Conservation (phyloP, 1,140 invertebrate species). For the Eciton burchellii region DNA sequence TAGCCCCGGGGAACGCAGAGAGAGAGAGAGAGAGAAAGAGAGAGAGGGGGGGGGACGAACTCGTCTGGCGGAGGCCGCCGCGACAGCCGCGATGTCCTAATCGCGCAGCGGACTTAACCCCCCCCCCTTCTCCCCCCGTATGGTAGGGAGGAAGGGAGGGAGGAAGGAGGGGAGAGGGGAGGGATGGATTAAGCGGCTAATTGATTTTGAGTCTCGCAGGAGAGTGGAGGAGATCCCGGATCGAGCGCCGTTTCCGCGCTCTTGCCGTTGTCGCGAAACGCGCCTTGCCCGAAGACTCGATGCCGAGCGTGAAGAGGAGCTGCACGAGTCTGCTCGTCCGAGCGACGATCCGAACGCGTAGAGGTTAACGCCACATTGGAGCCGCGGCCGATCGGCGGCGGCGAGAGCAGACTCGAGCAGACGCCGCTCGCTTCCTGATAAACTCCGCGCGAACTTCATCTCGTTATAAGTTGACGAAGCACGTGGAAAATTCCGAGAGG, state of each 20-base stretch:
- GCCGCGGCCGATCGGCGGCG: no score
- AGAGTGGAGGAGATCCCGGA: slow-evolving; percentile 65
- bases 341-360: no score
- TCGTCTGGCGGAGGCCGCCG: not conserved
- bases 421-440: slow-evolving; percentile 11
- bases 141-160: no score
- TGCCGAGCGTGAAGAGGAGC: no score
- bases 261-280: no score
- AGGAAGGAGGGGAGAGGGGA: no score
- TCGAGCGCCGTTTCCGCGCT: slow-evolving; percentile 45
- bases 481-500: slow-evolving; percentile 29
- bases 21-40: not conserved
- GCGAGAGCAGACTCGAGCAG: not conserved
- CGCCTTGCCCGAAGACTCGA: no score
- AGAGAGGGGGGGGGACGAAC: no score
- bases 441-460: slow-evolving; percentile 27
- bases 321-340: no score
- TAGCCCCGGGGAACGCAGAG: no score
- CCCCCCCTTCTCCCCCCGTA: slow-evolving; percentile 15
- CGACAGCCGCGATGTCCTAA: slow-evolving; percentile 57
- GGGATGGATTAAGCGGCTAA: slow-evolving; percentile 68
- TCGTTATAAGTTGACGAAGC: slow-evolving; percentile 20
- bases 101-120: slow-evolving; percentile 56
- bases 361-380: not conserved
- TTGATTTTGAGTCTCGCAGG: slow-evolving; percentile 71